Percentiles rank a stretch among this genome's conserved stretches.
These are phyloP conservation scores for Rhabdomys pumilio DNA, from an alignment of 2,797 vertebrate genomes.

Conservation along the genomic window DNA sequence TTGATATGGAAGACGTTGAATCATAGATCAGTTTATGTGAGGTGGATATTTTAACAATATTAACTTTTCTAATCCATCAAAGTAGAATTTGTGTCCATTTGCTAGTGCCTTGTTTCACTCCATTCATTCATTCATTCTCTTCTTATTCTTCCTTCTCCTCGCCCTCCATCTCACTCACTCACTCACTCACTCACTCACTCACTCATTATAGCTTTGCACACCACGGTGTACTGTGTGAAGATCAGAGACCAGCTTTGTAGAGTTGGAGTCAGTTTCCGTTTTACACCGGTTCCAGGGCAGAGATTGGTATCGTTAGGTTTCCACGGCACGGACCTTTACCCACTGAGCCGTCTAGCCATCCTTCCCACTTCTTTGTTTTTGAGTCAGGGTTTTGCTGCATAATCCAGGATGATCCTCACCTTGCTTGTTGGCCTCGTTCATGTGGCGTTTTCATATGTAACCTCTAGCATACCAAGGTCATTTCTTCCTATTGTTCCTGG, in stretches of 20 bases:
- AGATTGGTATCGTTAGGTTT: neutral
- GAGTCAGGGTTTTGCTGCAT: neutral
- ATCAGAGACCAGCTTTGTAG: neutral
- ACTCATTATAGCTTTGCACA: neutral
- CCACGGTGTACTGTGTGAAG: neutral
- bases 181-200: neutral
- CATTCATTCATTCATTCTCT: neutral
- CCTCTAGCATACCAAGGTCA: neutral
- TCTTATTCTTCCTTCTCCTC: neutral
- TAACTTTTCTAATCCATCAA: neutral
- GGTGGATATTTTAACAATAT: neutral
- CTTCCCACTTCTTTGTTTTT: neutral
- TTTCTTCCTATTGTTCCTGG: neutral
- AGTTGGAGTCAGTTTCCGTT: neutral
- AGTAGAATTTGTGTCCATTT: neutral
- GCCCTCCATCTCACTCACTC: neutral
- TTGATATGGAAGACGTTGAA: neutral
- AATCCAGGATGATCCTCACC: too few relatives aligned
- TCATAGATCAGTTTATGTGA: neutral
- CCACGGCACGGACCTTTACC: neutral
- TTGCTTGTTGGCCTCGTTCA: neutral
- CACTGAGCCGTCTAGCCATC: neutral
- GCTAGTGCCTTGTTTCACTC: neutral
- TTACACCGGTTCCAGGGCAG: neutral
- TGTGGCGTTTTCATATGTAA: neutral